These are phyloP conservation scores for Caenorhabditis latens DNA, from an alignment of 1,140 invertebrate species.

Conservation along the genomic window DNA sequence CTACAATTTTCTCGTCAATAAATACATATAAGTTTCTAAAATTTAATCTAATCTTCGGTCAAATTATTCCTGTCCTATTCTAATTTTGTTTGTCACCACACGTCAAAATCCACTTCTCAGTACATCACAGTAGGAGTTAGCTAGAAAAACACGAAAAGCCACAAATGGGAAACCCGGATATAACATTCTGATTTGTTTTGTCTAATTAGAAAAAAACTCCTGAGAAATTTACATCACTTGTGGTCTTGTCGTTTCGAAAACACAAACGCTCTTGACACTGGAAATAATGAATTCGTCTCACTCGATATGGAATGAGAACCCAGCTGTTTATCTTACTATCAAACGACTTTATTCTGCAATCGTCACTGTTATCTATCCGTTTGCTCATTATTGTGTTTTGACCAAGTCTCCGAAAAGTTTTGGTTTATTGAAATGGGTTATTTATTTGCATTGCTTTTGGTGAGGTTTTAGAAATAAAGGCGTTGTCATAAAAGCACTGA, in stretches of 20 bases:
- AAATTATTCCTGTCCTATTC: too few species aligned
- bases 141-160: neutral
- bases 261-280: neutral
- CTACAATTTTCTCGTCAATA: too few species aligned
- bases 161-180: neutral
- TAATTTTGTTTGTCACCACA: too few species aligned
- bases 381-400: constrained; percentile 33
- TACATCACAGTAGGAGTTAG: too few species aligned
- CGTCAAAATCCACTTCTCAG: too few species aligned
- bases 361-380: neutral
- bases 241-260: neutral
- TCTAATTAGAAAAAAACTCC: constrained; percentile 8
- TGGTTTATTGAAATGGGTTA: constrained; percentile 11
- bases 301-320: constrained; percentile 46
- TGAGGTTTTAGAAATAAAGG: neutral
- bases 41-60: too few species aligned
- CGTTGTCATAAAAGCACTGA: too few species aligned
- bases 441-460: constrained; percentile 30
- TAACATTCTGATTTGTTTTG: neutral
- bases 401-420: constrained; percentile 31
- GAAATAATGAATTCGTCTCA: neutral
- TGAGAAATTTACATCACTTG: neutral
- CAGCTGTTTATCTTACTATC: neutral
- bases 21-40: too few species aligned
- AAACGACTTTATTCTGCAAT: neutral